Conservation (phyloP, 1,140 invertebrate genomes). For the Drosophila trapezifrons region DNA sequence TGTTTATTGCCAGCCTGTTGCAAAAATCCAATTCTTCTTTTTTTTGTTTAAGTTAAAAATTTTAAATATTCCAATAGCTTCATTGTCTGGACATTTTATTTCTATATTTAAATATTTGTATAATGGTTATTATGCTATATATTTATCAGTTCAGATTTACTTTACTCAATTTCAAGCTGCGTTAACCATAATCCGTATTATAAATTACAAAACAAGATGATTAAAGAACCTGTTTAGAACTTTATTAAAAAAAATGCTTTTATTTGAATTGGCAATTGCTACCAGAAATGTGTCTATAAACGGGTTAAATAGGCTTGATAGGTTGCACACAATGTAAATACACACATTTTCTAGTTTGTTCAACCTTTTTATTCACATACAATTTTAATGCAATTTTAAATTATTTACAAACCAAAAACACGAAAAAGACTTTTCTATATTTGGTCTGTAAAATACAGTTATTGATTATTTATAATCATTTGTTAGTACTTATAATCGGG, state of each 20-base stretch:
- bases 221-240: no score
- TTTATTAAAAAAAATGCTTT: no score
- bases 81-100: background rate
- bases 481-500: background rate
- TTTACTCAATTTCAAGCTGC: background rate
- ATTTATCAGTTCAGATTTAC: background rate
- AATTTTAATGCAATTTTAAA: background rate
- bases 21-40: background rate
- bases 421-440: background rate
- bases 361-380: no score
- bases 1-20: slow-evolving; percentile 1
- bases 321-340: background rate
- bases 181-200: background rate
- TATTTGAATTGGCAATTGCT: no score
- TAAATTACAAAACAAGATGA: background rate
- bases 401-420: background rate
- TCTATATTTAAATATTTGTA: background rate
- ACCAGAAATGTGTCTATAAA: no score
- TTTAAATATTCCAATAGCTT: background rate
- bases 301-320: no score
- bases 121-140: background rate
- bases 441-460: background rate
- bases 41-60: background rate
- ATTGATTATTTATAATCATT: background rate
- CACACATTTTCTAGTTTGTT: background rate